These are phyloP conservation scores for Pammene aurita DNA, from an alignment of 2,888 invertebrate species.

Conservation along the genomic window DNA sequence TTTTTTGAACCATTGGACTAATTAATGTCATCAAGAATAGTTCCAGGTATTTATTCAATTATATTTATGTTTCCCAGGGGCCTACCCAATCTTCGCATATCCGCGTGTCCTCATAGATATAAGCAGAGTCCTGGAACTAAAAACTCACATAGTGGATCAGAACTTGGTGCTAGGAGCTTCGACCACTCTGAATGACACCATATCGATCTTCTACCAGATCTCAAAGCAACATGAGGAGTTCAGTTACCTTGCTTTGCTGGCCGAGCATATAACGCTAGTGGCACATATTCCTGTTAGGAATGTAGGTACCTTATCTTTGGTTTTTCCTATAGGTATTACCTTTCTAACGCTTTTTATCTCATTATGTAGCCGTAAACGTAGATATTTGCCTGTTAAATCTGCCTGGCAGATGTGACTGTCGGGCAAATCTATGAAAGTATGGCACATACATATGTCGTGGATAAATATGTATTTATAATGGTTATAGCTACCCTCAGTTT, in stretches of 20 bases:
- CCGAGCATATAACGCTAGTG: slow-evolving; percentile 85
- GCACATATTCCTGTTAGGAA: slow-evolving; percentile 88
- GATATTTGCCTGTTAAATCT: no score
- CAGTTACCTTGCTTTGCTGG: slow-evolving; percentile 81
- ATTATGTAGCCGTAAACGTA: background rate
- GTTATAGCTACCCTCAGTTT: no score
- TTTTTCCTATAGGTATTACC: no score
- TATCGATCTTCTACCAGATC: slow-evolving; percentile 69
- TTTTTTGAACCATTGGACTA: background rate
- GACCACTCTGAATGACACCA: slow-evolving; percentile 78
- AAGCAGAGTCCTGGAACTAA: slow-evolving; percentile 81
- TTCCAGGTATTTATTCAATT: background rate
- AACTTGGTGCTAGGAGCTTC: slow-evolving; percentile 83
- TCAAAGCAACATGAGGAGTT: slow-evolving; percentile 67
- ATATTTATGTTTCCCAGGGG: slow-evolving; percentile 44
- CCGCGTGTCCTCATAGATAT: slow-evolving; percentile 84
- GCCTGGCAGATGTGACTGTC: no score
- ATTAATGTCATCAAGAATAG: no score
- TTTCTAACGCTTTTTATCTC: background rate
- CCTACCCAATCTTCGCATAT: slow-evolving; percentile 50
- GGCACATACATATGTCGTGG: no score
- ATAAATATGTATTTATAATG: no score
- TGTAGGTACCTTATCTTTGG: slow-evolving; percentile 72
- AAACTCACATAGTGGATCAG: slow-evolving; percentile 61
- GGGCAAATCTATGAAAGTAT: no score